Conservation (phyloP, 2,797 vertebrate genomes). For the Lagodon rhomboides region DNA sequence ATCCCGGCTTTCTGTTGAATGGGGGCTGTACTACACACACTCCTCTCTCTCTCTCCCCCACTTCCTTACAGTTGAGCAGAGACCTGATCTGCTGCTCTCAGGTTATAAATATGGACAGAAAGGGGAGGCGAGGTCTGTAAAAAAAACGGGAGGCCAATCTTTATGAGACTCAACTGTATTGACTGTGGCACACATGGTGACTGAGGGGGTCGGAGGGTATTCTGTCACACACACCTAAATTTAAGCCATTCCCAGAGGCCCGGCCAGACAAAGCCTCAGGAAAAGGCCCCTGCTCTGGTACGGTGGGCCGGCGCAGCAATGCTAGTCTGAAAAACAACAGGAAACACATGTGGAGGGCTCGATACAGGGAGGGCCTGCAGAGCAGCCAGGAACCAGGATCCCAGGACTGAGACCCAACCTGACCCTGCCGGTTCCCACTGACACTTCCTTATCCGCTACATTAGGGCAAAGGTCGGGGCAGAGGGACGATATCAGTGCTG, state of each 20-base stretch:
- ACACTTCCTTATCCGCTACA: conserved; percentile 81
- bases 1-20: no score
- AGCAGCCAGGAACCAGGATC: conserved; percentile 64
- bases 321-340: conserved; percentile 89
- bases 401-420: conserved; percentile 60
- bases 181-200: conserved; percentile 61
- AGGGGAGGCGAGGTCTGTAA: neutral
- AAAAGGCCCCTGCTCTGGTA: conserved; percentile 87
- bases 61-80: conserved; percentile 6
- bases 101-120: conserved; percentile 39
- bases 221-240: conserved; percentile 82
- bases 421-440: conserved; percentile 70
- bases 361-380: conserved; percentile 75
- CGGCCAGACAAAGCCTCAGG: conserved; percentile 91
- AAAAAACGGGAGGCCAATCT: conserved; percentile 6
- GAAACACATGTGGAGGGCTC: conserved; percentile 91
- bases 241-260: conserved; percentile 86
- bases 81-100: conserved; percentile 30
- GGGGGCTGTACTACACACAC: neutral
- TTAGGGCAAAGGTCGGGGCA: conserved; percentile 60
- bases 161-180: conserved; percentile 63
- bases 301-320: conserved; percentile 72
- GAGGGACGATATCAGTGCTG: conserved; percentile 67
- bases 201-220: conserved; percentile 30
- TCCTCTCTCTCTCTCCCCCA: neutral